Percentiles rank a stretch among this genome's conserved stretches.
phyloP scores from a whole-genome alignment of 1,140 invertebrate species.

The Ruditapes philippinarum region DNA sequence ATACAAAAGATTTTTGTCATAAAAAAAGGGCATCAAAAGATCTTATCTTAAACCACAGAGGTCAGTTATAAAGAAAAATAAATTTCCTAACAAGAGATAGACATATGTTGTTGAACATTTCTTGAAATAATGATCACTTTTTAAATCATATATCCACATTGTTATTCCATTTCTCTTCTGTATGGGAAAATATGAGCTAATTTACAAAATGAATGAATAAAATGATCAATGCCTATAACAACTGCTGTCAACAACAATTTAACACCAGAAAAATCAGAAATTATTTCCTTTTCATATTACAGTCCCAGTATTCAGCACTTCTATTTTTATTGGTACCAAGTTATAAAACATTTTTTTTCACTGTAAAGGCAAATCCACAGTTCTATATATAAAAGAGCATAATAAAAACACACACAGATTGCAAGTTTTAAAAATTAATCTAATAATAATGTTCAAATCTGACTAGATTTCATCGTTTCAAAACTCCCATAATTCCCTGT shows the following conservation, averaged over 20 bases:
- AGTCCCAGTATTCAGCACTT: too few species aligned
- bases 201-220: not conserved
- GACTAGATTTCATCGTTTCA: slow-evolving; percentile 10
- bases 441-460: slow-evolving; percentile 2
- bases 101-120: too few species aligned
- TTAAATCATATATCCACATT: not conserved
- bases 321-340: too few species aligned
- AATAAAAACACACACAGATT: not conserved
- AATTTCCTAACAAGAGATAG: too few species aligned
- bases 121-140: too few species aligned
- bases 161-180: not conserved
- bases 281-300: not conserved
- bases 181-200: not conserved
- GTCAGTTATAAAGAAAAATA: too few species aligned
- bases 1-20: too few species aligned
- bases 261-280: not conserved
- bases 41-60: too few species aligned
- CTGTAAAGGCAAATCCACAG: too few species aligned
- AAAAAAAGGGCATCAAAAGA: too few species aligned
- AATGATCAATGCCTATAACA: not conserved
- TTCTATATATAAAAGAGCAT: not conserved
- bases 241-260: not conserved
- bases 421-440: not conserved
- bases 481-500: not conserved
- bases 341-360: too few species aligned